Evolutionary conservation across 2,797 vertebrate genomes (phyloP), one percentile per base, ranked within the genome.

Genomic region (Lagodon rhomboides): DNA sequence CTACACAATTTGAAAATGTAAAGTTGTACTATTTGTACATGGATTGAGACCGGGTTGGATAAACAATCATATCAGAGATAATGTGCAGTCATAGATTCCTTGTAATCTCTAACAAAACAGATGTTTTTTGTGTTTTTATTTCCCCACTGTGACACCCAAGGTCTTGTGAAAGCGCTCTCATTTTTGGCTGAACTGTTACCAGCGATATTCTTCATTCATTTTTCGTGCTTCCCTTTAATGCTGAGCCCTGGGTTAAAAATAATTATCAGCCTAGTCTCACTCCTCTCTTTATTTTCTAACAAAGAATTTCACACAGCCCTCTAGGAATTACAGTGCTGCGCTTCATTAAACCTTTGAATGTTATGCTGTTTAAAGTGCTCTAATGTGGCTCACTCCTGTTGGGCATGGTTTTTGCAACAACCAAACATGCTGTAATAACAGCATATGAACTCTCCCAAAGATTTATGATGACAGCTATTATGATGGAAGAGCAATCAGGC

Each of bases 281-380:
- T 74, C 12, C 27, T 54, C 76, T 86, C 64, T 65, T 61, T 70
- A 70, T 68, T 79, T 62, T 79, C 64, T 12, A 68, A 79, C 70
- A 75, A 82, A 79, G 75, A 63, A 82, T 79, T 86, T 74, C 66
- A 75, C 65, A 79, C 49, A 86, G 47, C 58, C 55, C 58, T 79
- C 25, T 63, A 76, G 68, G 61, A 84, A 81, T 68, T 55, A 65
- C 43, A 25, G 38, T 50, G 53, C 44, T 34, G 68, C 16, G 71
- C 69, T 85, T 89, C 90, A 93, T 93, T 92, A 92, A 89, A 84
- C 87, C 80, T 90, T 76, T 79, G 83, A 87, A 87, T 76, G 68
- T 74, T 82, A 62, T 68, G 74, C 78, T 78, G 68, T 89, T 90
- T 72, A 78, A 89, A 90, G 81, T 85, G 59, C 50, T 76, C 51